Conservation (phyloP, 2,888 invertebrate species). For the Dicycla oo region DNA sequence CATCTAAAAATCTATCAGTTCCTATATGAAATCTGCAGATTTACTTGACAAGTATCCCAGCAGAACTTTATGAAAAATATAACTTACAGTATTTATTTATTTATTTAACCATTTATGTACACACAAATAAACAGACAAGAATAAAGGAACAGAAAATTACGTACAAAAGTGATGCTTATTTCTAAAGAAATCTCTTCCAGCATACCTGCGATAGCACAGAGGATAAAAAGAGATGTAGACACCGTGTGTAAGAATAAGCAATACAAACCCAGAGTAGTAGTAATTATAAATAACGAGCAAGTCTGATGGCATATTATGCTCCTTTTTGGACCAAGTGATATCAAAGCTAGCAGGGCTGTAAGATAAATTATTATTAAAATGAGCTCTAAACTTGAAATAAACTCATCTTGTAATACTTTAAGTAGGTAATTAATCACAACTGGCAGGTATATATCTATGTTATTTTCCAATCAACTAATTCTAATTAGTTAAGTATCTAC, state of each 20-base stretch:
- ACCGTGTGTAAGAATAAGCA: too few species aligned
- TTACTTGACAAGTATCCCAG: background rate
- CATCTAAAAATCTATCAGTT: conserved; percentile 10
- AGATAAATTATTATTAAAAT: background rate
- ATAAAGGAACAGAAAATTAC: too few species aligned
- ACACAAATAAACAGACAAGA: too few species aligned
- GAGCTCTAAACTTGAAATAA: background rate
- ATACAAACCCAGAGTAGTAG: background rate
- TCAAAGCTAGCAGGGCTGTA: background rate
- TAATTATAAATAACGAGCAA: background rate
- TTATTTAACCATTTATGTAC: too few species aligned
- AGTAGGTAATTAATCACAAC: background rate
- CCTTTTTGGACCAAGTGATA: background rate
- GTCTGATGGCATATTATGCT: too few species aligned
- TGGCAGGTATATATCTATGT: conserved; percentile 3
- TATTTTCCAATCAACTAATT: conserved; percentile 13
- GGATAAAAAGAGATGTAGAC: too few species aligned
- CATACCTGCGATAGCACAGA: too few species aligned
- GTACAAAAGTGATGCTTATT: too few species aligned
- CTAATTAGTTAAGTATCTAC: background rate
- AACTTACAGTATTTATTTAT: too few species aligned
- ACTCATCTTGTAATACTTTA: background rate
- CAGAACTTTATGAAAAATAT: background rate
- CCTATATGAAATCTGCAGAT: conserved; percentile 11
- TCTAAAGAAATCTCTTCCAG: too few species aligned